Evolutionary conservation across 2,797 vertebrate species (phyloP), one percentile per base, ranked within the genome.

Genomic region (Myoxocephalus aenaeus): DNA sequence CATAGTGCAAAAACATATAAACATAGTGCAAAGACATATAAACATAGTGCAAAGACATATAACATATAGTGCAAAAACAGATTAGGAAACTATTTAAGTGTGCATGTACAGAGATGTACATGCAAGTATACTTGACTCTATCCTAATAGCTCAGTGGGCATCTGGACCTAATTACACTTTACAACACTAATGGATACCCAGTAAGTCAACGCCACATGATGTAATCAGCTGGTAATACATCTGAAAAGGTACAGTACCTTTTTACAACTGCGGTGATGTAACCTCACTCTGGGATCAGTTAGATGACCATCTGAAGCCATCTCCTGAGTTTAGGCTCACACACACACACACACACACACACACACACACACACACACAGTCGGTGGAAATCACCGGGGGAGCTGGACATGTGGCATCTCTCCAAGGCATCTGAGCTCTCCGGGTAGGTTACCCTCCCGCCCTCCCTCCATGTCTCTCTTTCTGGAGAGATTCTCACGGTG

Each of bases 151-250:
- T 70, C 36, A 71, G 66, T 13, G 3, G 17, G 71, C 92, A 93
- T 91, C 92, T 94, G 92, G 80, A 85, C 64, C 34, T 80, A 82
- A 91, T 93, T 91, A 92, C 65, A 72, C 62, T 80, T 88, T 85
- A 89, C 86, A 85, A 89, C 40, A 75, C 82, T 85, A 90, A 87
- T 82, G 86, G 80, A 83, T 64, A 82, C 65, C 67, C 57, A 71
- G 82, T 80, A 87, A 90, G 82, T 79, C 77, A 74, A 88, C 77
- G 90, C 81, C 82, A 77, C 62, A 76, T 91, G 88, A 92, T 85
- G 87, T 86, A 90, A 90, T 77, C 58, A 84, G 71, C 71, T 82
- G 59, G 70, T 87, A 84, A 77, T 69, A 68, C 79, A 73, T 84
- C 42, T 79, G 73, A 72, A 86, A 87, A 76, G 5, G 53, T 36